phyloP scores from a whole-genome alignment of 2,797 vertebrate species.

The Melanotaenia nigrans region DNA sequence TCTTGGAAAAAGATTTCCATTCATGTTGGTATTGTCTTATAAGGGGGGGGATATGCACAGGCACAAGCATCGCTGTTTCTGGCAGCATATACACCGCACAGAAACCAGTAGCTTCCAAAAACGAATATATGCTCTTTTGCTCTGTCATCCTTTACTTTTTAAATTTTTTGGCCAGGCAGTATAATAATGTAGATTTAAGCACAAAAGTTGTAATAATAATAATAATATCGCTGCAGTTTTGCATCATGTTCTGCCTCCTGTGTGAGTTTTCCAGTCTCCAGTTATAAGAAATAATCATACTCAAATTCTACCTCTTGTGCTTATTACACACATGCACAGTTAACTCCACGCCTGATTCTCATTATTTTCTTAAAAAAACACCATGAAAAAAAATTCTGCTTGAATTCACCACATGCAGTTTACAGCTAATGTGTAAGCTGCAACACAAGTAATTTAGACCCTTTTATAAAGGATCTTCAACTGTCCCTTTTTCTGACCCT shows the following conservation, averaged over 20 bases:
- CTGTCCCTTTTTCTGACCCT: slow-evolving; percentile 5
- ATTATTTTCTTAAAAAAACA: not conserved
- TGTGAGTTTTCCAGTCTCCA: not conserved
- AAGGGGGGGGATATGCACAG: too few relatives aligned
- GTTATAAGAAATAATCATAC: not conserved
- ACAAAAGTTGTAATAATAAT: not conserved
- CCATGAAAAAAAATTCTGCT: not conserved
- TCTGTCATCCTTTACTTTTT: not conserved
- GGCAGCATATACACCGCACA: not conserved
- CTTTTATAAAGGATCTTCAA: not conserved
- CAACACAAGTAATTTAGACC: not conserved
- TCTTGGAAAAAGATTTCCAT: not conserved
- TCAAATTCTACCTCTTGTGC: not conserved
- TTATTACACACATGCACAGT: not conserved
- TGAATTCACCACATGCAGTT: not conserved
- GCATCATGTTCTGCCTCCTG: not conserved
- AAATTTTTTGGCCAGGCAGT: not conserved
- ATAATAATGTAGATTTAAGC: not conserved
- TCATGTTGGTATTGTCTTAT: not conserved
- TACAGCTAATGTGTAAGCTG: not conserved
- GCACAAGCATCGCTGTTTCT: not conserved
- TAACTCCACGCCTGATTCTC: not conserved
- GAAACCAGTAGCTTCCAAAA: not conserved
- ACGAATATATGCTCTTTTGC: not conserved
- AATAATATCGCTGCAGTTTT: not conserved